Evolutionary conservation across 2,113 vertebrate genomes (phyloP).

Genomic region (Tor tambroides): DNA sequence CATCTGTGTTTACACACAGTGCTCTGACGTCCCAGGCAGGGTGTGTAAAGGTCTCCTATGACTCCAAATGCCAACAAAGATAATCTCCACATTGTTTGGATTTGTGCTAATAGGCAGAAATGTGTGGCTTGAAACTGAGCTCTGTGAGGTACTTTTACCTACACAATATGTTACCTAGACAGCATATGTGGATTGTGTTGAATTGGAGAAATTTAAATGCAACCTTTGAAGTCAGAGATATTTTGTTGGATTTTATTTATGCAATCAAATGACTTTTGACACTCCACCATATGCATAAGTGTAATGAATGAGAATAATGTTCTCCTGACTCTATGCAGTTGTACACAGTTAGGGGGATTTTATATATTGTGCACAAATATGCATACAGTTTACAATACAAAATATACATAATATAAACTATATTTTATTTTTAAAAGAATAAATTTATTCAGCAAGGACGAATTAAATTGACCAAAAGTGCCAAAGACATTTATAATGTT

Average conservation of each 20-base stretch:
- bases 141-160: neutral
- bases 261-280: neutral
- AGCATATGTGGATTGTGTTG: neutral
- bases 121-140: constrained; percentile 54
- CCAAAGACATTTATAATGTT: no score
- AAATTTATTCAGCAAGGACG: neutral
- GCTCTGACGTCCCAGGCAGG: neutral
- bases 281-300: neutral
- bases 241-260: neutral
- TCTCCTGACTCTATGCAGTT: neutral
- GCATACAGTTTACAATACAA: neutral
- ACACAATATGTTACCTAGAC: neutral
- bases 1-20: constrained; percentile 34
- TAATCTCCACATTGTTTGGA: constrained; percentile 60
- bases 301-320: neutral
- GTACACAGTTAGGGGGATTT: neutral
- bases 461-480: no score
- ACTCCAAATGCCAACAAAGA: constrained; percentile 57
- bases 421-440: neutral
- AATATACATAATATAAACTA: neutral
- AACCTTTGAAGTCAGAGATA: neutral
- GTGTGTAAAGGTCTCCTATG: constrained; percentile 50
- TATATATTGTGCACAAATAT: neutral
- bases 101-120: constrained; percentile 55
- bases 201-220: neutral